These are phyloP conservation scores for Brevimyrus niger DNA, from an alignment of 2,113 vertebrate species.

Conservation along the genomic window DNA sequence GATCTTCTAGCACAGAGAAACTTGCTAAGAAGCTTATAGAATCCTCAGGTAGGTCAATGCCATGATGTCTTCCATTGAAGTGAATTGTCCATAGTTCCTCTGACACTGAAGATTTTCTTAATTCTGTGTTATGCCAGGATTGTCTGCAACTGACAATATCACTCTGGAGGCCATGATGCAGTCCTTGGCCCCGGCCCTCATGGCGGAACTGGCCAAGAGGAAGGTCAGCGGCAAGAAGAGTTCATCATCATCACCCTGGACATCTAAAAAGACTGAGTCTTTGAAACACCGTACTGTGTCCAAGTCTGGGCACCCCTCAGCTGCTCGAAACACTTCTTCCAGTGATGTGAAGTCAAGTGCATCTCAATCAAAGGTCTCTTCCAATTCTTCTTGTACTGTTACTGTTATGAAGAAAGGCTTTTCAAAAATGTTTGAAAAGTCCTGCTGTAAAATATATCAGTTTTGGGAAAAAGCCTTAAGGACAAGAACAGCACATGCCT, in stretches of 20 bases:
- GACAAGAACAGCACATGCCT: not conserved
- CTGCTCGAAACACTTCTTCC: not conserved
- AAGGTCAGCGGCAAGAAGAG: slow-evolving; percentile 23
- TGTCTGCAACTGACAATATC: slow-evolving; percentile 33
- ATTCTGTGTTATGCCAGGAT: slow-evolving; percentile 17
- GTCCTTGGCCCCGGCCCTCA: slow-evolving; percentile 42
- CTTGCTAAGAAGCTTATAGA: slow-evolving; percentile 46
- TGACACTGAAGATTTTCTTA: slow-evolving; percentile 27
- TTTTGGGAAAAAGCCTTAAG: not conserved
- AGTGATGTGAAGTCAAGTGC: not conserved
- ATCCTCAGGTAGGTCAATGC: slow-evolving; percentile 56
- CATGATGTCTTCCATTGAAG: not conserved
- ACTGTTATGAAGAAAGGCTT: not conserved
- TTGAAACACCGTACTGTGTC: not conserved
- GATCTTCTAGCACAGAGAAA: slow-evolving; percentile 56
- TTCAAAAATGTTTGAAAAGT: not conserved
- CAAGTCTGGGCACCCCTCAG: not conserved
- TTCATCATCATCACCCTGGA: not conserved
- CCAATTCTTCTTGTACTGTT: not conserved
- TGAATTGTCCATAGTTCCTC: not conserved
- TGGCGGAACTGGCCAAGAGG: slow-evolving; percentile 49
- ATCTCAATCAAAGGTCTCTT: not conserved
- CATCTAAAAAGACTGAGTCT: slow-evolving; percentile 3
- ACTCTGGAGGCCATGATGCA: slow-evolving; percentile 44
- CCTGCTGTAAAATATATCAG: not conserved